These are phyloP conservation scores for Salvelinus alpinus DNA, from an alignment of 2,113 vertebrate genomes.

Conservation along the genomic window DNA sequence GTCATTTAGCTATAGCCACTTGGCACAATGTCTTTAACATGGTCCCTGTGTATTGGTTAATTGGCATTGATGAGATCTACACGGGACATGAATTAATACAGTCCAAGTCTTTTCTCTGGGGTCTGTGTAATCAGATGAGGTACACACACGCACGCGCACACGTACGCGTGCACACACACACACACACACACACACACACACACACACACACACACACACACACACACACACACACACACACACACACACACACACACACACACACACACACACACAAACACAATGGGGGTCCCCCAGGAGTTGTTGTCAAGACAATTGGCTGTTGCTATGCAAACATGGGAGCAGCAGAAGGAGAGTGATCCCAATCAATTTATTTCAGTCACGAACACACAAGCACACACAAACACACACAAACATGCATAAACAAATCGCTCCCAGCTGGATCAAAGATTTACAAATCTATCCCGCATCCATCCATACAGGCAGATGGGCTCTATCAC, in stretches of 20 bases:
- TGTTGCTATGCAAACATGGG: constrained; percentile 54
- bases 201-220: not conserved
- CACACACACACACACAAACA: constrained; percentile 8
- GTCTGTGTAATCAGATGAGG: constrained; percentile 42
- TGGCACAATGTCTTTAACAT: constrained; percentile 1
- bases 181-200: constrained; percentile 14
- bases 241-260: constrained; percentile 1
- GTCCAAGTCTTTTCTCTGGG: not conserved
- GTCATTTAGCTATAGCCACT: constrained; percentile 11
- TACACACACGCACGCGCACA: constrained; percentile 20
- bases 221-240: constrained; percentile 18
- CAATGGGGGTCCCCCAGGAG: too few relatives aligned
- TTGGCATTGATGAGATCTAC: constrained; percentile 31
- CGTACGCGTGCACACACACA: not conserved
- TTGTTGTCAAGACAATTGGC: constrained; percentile 4
- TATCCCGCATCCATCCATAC: not conserved
- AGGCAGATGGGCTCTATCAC: not conserved
- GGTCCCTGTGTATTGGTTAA: constrained; percentile 30
- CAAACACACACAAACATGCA: not conserved
- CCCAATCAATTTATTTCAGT: constrained; percentile 34
- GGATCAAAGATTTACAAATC: not conserved
- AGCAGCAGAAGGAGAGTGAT: constrained; percentile 46
- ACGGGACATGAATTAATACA: constrained; percentile 43
- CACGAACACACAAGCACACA: constrained; percentile 9
- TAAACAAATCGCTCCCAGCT: not conserved